Base-by-base conservation (phyloP, 2,797 vertebrate genomes). In the Uromys caudimaculatus region DNA sequence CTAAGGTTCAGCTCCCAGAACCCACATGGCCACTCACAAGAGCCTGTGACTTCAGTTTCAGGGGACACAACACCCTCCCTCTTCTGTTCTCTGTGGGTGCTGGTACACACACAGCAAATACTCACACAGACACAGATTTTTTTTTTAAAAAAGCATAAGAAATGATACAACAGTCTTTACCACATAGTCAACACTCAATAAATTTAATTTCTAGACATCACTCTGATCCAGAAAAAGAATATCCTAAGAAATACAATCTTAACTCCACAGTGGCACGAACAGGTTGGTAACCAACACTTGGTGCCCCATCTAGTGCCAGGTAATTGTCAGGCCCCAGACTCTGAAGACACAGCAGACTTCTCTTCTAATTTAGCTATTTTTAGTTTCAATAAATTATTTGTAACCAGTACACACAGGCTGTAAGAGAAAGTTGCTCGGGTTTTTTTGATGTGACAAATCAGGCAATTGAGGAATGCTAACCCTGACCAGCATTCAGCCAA, bases 361-460 rank as follows among this genome's bases (percentile, higher is more conserved):
- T 44, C 32, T 67, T 29, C 44, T 50, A 85, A 67, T 47, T 85
- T 47, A 67, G 35, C 83, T 86, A 16, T 52, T 52, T 86, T 69
- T 27, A 69, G 83, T 14, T 27, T 85, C 50, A 87, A 50, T 38
- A 76, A 67, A 44, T 88, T 69, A 78, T 78, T 16, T 90, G 64
- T 83, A 76, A 93, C 60, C 21, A 92, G 60, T 13, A 91, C 41
- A 82, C 21, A 71, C 0, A 29, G 35, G 41, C 64, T 88, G 12
- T 52, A 71, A 85, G 32, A 93, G 35, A 38, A 91, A 38, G 6
- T 41, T 52, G 44, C 58, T 78, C 0, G 6, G 38, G 9, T 35
- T 85, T 17, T 88, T 94, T 69, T 82, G 67, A 76, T n/a, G 82
- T 62, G 77, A 50, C 58, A 81, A 38, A 82, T 95, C 2, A 88